Evolutionary conservation across 2,797 vertebrate species (phyloP), one percentile per base, ranked within the genome.

Genomic region (Heterohyrax brucei): DNA sequence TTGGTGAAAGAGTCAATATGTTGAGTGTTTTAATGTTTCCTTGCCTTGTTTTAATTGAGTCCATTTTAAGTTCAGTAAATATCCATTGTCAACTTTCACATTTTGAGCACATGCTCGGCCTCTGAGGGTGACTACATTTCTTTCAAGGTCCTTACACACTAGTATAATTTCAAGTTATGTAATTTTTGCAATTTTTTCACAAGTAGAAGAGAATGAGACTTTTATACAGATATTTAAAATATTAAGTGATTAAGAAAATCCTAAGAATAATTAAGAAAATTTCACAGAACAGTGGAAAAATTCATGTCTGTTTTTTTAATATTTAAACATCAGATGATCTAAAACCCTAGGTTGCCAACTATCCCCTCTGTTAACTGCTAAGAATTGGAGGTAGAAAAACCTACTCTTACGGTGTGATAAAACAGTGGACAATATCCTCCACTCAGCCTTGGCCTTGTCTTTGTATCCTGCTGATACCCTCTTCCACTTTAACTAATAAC

Each of bases 401-500:
- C 5, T 12, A 46, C 48, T 96, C 79, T 96, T 96, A 91, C 24
- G 86, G 79, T 79, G 62, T 68, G 61, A 62, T 95, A 97, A 94
- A 62, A 82, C 92, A 97, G 81, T 76, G 94, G 97, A 66, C 73
- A 95, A 70, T 91, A 93, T 59, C 64, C 94, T 96, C 24, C 48
- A 86, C 82, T 78, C 87, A 93, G 80, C 84, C 61, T 72, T 94
- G 85, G 93, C 94, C 93, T 95, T 95, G 59, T 81, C 88, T 98
- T 97, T 97, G 90, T 92, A 96, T 93, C 87, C 73, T 89, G 84
- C 92, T 97, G 96, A 93, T 96, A 95, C 91, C 97, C 94, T 3
- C 95, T 97, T 93, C 77, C 92, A 95, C 78, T 95, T 96, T 96
- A 97, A 97, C 77, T 96, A 91, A 97, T 96, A 91, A 97, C 75